Conservation (phyloP, 2,797 vertebrate genomes). For the Paratrypauchen microcephalus region DNA sequence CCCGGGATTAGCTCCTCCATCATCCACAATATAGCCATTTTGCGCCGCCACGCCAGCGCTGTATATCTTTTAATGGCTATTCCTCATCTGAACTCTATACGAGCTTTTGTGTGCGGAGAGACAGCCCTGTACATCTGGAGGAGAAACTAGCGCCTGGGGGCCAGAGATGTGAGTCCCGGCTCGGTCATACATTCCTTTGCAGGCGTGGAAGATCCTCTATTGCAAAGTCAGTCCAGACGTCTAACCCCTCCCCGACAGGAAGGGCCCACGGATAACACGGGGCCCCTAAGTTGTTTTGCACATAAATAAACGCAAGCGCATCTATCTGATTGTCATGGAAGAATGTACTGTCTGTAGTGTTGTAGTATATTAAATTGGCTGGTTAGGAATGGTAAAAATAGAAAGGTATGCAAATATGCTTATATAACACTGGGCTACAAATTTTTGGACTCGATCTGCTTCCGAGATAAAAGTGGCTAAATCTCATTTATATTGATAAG, state of each 20-base stretch:
- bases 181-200: constrained; percentile 50
- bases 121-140: constrained; percentile 18
- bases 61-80: too few species aligned
- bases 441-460: too few species aligned
- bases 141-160: constrained; percentile 13
- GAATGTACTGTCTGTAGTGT: neutral
- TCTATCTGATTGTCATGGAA: constrained; percentile 9
- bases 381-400: too few species aligned
- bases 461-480: too few species aligned
- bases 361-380: neutral
- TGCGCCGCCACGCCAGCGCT: neutral
- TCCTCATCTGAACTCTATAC: constrained; percentile 13
- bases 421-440: too few species aligned
- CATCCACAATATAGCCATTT: neutral
- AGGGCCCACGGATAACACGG: neutral
- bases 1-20: neutral
- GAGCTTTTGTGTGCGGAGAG: neutral
- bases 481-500: too few species aligned
- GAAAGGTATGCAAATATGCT: too few species aligned
- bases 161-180: constrained; percentile 34
- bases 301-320: constrained; percentile 21
- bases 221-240: constrained; percentile 26
- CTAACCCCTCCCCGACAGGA: constrained; percentile 19
- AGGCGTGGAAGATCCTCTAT: constrained; percentile 32
- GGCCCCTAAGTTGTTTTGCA: constrained; percentile 9